These are phyloP conservation scores for Malthinus flaveolus DNA, from an alignment of 2,888 invertebrate genomes.

Conservation along the genomic window DNA sequence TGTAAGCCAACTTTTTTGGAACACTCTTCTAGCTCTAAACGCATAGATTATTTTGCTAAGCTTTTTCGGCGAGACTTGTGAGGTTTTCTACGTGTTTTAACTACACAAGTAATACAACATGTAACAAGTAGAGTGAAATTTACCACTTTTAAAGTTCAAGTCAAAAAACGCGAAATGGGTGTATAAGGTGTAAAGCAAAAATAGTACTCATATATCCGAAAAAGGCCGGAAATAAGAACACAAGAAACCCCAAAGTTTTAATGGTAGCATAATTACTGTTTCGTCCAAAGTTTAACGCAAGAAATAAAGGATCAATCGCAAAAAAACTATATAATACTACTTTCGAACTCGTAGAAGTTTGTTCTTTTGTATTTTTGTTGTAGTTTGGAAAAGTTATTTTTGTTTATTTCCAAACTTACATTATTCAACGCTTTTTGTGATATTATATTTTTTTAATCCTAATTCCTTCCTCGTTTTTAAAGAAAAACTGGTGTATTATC, in stretches of 20 bases:
- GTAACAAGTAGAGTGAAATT: too few species aligned
- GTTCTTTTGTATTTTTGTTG: neutral
- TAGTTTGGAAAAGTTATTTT: neutral
- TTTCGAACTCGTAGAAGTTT: constrained; percentile 2
- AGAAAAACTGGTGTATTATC: too few species aligned
- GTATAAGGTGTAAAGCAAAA: neutral
- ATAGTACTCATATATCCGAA: too few species aligned
- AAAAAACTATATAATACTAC: neutral
- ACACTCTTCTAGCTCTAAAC: too few species aligned
- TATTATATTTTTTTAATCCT: neutral
- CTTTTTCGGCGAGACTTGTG: too few species aligned
- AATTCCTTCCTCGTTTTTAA: too few species aligned
- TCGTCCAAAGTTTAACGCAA: constrained; percentile 4
- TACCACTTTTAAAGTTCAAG: too few species aligned
- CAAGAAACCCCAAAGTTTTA: constrained; percentile 8
- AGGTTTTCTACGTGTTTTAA: too few species aligned
- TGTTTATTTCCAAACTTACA: constrained; percentile 4
- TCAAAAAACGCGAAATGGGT: neutral
- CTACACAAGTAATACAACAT: too few species aligned
- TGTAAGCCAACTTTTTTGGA: too few species aligned
- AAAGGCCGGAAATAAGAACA: neutral
- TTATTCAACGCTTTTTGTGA: neutral
- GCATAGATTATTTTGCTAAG: too few species aligned
- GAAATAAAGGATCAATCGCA: constrained; percentile 1
- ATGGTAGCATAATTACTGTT: constrained; percentile 8